A percentile compares a stretch with the other conserved stretches of the same genome.
Conservation (phyloP, 2,113 vertebrate species). For the Axis porcinus region DNA sequence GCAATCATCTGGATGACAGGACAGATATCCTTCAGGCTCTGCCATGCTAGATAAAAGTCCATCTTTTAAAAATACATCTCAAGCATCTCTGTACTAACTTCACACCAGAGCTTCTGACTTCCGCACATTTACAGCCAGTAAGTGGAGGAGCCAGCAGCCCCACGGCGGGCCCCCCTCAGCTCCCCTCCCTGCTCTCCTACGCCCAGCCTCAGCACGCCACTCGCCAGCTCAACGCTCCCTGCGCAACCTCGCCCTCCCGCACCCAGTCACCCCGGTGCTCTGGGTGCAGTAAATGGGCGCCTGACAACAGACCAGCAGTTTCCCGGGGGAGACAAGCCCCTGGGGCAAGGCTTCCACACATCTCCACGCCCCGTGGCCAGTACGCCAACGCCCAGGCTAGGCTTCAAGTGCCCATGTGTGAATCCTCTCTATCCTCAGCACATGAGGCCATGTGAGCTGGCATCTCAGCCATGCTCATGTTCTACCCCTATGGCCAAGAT, state of each 20-base stretch:
- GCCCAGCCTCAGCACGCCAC: neutral
- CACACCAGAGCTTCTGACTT: neutral
- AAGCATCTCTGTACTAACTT: neutral
- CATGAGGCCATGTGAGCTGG: neutral
- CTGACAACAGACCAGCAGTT: neutral
- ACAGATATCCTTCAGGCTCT: neutral
- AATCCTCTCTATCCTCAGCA: neutral
- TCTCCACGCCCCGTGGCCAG: too few relatives aligned
- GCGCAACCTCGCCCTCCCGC: neutral
- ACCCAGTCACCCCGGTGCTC: neutral
- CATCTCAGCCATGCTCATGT: neutral
- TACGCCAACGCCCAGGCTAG: neutral
- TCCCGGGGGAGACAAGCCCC: neutral
- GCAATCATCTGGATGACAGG: neutral
- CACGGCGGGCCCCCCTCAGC: neutral
- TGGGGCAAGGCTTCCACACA: neutral
- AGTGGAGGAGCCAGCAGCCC: neutral
- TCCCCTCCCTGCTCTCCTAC: neutral
- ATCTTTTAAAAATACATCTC: neutral
- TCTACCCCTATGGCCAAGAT: neutral
- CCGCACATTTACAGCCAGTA: neutral
- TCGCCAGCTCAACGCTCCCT: neutral
- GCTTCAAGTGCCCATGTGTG: neutral
- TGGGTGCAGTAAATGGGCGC: rapidly evolving
- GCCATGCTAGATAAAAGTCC: neutral